A percentile compares a stretch with the other conserved stretches of the same genome.
These are phyloP conservation scores for Ancistrus triradiatus DNA, from an alignment of 2,113 vertebrate genomes.

Conservation along the genomic window DNA sequence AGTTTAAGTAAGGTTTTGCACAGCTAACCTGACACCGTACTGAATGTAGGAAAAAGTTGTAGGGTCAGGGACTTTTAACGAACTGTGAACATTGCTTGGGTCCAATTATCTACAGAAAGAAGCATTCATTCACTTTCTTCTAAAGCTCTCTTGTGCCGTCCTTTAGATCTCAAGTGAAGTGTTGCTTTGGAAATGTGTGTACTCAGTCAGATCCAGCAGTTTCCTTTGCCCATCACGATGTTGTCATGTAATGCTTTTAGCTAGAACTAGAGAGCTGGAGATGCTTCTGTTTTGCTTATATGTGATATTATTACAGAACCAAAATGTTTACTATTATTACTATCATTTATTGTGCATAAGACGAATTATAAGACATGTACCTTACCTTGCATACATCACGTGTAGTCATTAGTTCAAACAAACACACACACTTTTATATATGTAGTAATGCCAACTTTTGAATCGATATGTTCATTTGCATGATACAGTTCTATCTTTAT, in stretches of 20 bases:
- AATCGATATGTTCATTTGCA: conserved; percentile 86
- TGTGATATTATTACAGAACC: conserved; percentile 85
- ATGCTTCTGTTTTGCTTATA: conserved; percentile 79
- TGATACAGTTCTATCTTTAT: conserved; percentile 83
- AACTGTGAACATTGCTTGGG: conserved; percentile 99
- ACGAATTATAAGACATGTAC: not conserved
- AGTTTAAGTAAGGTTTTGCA: conserved; percentile 99
- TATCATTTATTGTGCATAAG: conserved; percentile 21
- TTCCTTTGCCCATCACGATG: conserved; percentile 51
- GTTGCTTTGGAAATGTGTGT: conserved; percentile 62
- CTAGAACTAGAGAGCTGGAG: conserved; percentile 52
- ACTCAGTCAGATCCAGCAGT: conserved; percentile 55
- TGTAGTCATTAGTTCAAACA: conserved; percentile 38
- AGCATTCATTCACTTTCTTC: conserved; percentile 81
- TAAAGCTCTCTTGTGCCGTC: conserved; percentile 63
- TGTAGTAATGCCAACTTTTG: conserved; percentile 89
- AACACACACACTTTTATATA: conserved; percentile 68
- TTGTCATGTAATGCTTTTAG: conserved; percentile 55
- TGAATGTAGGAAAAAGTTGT: conserved; percentile 94
- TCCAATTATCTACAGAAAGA: conserved; percentile 98
- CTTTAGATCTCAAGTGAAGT: conserved; percentile 79
- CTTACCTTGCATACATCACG: conserved; percentile 32
- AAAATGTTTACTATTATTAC: conserved; percentile 79
- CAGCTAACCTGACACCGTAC: conserved; percentile 99
- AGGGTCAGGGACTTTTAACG: conserved; percentile 94